Evolutionary conservation across 2,888 invertebrate species (phyloP), one percentile per base, ranked within the genome.

Genomic region (Acronicta psi): DNA sequence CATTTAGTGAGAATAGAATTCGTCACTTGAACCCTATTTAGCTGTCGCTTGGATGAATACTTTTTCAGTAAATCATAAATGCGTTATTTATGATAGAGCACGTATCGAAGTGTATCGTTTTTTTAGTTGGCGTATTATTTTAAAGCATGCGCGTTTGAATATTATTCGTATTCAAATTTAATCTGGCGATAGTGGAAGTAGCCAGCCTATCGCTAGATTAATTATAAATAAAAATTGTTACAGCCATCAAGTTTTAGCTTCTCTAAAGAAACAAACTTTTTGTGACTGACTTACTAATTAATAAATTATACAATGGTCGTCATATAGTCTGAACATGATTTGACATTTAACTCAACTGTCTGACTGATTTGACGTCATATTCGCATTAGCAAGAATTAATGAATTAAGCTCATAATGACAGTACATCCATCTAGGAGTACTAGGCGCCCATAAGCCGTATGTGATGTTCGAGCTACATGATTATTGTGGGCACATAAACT

Each of bases 401-500:
- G 7, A 1, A 3, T 16, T 2, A 38, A 6, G 17, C 2, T 17
- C 16, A 13, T 2, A 16, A 9, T 25, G 13, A 14, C 13, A 59
- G 18, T 20, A 41, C 18, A 13, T 31, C 10, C 13, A 37, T 42
- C 43, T 44, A 17, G n/a, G 37, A 36, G 34, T 71, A 55, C 56
- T 34, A 51, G 46, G 47, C 52, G 25, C 8, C 49, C 17, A 68
- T 54, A 53, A 36, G 11, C 41, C 16, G 8, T 11, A 5, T n/a
- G 51, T 55, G 51, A 63, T 73, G 36, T 50, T 57, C 58, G 59
- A 63, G 63, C 55, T 44, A 23, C 23, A 52, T 50, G 71, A 72
- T 69, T 44, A 75, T 75, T 75, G 66, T 47, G 47, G 56, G 11
- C 45, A 61, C 76, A 75, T 76, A 78, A 76, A 76, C 76, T 49